Conservation (phyloP, 2,888 invertebrate genomes). For the Diarsia rubi region DNA sequence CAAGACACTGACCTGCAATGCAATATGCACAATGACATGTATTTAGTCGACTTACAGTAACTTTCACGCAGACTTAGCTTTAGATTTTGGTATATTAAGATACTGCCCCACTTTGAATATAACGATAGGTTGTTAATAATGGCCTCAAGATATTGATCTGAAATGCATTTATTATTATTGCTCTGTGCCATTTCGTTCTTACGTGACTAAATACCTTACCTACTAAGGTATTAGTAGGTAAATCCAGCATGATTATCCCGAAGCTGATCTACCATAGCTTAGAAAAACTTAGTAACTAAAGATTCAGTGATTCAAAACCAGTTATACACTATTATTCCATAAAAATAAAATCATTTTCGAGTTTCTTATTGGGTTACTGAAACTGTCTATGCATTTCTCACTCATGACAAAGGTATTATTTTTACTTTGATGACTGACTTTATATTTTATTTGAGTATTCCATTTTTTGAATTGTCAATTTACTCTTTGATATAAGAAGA, state of each 20-base stretch:
- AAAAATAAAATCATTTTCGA: conserved; percentile 10
- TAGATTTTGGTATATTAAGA: neutral
- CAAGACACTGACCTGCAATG: neutral
- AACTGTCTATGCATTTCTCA: conserved; percentile 28
- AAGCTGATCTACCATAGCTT: conserved; percentile 3
- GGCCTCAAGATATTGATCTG: conserved; percentile 64
- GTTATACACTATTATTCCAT: neutral
- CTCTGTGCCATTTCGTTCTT: conserved; percentile 68
- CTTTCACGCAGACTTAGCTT: conserved; percentile 13
- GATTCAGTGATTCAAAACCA: conserved; percentile 7
- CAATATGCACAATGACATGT: conserved; percentile 14
- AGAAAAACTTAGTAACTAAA: neutral
- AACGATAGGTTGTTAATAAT: conserved; percentile 58
- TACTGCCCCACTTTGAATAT: conserved; percentile 39
- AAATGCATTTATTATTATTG: conserved; percentile 62
- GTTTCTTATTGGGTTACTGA: conserved; percentile 23
- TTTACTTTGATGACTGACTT: conserved; percentile 65
- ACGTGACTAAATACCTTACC: conserved; percentile 18
- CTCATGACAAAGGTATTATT: conserved; percentile 65
- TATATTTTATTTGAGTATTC: conserved; percentile 61
- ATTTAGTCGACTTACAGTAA: neutral
- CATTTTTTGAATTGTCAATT: conserved; percentile 62
- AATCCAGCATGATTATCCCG: conserved; percentile 10
- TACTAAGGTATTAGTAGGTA: conserved; percentile 25
- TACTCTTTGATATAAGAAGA: conserved; percentile 48